Evolutionary conservation across 1,140 invertebrate genomes (phyloP).

Genomic region (Temnothorax nylanderi): DNA sequence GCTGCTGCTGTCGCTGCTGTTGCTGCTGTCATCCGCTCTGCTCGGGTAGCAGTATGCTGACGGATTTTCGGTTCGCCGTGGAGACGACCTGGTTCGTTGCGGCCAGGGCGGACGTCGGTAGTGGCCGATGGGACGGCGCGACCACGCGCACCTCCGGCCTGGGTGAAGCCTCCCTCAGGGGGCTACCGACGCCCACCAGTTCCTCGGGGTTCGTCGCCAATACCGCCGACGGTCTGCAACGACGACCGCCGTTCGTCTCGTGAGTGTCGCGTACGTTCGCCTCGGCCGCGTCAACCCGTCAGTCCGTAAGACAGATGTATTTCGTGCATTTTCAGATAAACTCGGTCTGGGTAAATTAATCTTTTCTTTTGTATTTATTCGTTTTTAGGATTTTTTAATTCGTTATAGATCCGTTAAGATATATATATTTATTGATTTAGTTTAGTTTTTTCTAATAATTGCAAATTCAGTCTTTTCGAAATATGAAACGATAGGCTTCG

Average conservation of each 20-base stretch:
- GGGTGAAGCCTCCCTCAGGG: slow-evolving; percentile 75
- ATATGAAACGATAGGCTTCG: no score
- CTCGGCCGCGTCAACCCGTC: neutral
- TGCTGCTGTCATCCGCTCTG: slow-evolving; percentile 80
- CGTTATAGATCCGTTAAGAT: neutral
- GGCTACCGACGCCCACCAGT: slow-evolving; percentile 72
- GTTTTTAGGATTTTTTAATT: neutral
- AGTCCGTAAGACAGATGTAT: neutral
- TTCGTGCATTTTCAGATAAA: neutral
- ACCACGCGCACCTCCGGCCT: slow-evolving; percentile 81
- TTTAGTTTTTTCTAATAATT: neutral
- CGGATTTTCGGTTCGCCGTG: slow-evolving; percentile 80
- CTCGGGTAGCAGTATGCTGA: slow-evolving; percentile 83
- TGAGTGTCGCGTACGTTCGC: neutral
- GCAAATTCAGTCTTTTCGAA: neutral
- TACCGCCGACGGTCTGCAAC: slow-evolving; percentile 70
- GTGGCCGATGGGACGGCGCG: slow-evolving; percentile 79
- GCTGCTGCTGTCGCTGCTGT: slow-evolving; percentile 15
- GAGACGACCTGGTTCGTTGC: slow-evolving; percentile 37
- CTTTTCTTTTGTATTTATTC: neutral
- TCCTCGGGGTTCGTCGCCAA: slow-evolving; percentile 72
- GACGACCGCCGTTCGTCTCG: neutral
- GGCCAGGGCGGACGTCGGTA: slow-evolving; percentile 64
- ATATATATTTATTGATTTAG: neutral
- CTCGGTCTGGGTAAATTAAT: neutral